phyloP scores from a whole-genome alignment of 2,113 vertebrate species.

The Collichthys lucidus region DNA sequence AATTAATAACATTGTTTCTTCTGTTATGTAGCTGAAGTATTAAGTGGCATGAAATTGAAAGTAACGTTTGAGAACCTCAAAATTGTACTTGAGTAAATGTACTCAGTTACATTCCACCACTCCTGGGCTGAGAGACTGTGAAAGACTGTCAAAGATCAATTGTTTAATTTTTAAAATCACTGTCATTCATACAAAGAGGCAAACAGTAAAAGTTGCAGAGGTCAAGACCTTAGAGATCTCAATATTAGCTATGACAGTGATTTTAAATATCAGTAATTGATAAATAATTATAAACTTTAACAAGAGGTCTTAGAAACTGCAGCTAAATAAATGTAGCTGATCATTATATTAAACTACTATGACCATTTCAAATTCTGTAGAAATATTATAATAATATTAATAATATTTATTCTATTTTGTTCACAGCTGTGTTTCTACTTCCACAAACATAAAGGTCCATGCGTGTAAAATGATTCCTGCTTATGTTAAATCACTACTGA shows the following conservation, averaged over 20 bases:
- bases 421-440: background rate
- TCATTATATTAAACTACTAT: no score
- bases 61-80: no score
- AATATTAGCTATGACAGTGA: background rate
- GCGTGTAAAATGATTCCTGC: background rate
- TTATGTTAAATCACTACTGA: constrained; percentile 8
- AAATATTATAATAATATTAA: background rate
- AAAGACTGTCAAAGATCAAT: background rate
- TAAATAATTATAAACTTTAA: background rate
- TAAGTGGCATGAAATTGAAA: no score
- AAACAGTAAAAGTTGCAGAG: background rate
- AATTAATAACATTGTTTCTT: no score
- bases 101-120: no score
- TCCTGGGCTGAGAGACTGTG: background rate
- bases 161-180: background rate
- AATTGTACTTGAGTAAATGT: no score
- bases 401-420: background rate
- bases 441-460: background rate
- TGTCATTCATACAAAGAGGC: background rate
- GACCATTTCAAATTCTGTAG: background rate
- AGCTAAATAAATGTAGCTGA: background rate
- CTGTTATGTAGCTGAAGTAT: no score
- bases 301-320: background rate
- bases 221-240: background rate
- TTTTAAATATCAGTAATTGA: background rate